Evolutionary conservation across 1,140 invertebrate species (phyloP).

Genomic region (Brachionus sp.): DNA sequence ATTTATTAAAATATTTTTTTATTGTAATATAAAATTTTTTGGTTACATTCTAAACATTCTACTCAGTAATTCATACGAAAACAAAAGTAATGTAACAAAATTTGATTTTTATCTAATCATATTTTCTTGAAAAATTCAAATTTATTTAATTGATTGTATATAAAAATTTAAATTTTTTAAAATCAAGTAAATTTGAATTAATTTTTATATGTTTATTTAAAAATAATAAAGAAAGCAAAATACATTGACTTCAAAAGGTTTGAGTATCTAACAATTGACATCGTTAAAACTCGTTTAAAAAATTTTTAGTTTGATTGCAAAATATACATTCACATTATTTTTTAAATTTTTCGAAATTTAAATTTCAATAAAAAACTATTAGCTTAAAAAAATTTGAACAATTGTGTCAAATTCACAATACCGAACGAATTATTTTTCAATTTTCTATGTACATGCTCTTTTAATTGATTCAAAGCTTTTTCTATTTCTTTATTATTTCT

Average conservation of each 20-base stretch:
- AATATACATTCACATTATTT: not conserved
- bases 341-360: not conserved
- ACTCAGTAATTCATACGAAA: not conserved
- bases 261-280: not conserved
- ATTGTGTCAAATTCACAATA: conserved; percentile 34
- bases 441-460: conserved; percentile 41
- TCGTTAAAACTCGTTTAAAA: not conserved
- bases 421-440: conserved; percentile 41
- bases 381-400: conserved; percentile 40
- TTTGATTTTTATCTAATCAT: not conserved
- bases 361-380: not conserved
- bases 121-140: no score
- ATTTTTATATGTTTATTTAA: not conserved
- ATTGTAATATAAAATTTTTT: no score
- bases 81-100: not conserved
- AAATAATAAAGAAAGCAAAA: not conserved
- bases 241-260: not conserved
- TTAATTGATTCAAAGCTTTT: conserved; percentile 3
- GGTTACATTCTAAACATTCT: not conserved
- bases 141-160: no score
- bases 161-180: no score
- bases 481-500: conserved; percentile 37
- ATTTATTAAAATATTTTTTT: not conserved
- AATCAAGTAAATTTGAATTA: no score
- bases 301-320: not conserved